A percentile compares a stretch with the other conserved stretches of the same genome.
These are phyloP conservation scores for Rhineura floridana DNA, from an alignment of 2,113 vertebrate species.

Conservation along the genomic window DNA sequence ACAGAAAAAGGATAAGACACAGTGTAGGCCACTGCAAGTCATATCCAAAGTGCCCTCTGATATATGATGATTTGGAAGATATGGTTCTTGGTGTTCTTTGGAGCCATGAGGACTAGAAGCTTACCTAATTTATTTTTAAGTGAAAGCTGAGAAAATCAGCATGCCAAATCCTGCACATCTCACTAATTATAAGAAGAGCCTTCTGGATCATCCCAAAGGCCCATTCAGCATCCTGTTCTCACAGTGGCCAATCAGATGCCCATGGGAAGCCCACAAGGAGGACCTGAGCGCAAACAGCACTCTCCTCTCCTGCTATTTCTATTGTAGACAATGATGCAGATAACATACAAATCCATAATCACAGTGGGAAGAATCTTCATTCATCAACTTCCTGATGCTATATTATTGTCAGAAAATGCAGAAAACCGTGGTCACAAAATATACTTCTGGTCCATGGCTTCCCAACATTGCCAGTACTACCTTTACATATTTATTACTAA, in stretches of 20 bases:
- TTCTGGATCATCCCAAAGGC: too few species aligned
- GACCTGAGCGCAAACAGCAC: too few species aligned
- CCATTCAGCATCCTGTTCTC: too few species aligned
- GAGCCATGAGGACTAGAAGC: neutral
- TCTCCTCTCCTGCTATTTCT: too few species aligned
- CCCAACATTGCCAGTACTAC: neutral
- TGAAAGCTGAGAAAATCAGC: neutral
- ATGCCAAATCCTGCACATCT: neutral
- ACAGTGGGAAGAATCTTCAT: too few species aligned
- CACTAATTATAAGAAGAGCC: too few species aligned
- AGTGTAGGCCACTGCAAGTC: neutral
- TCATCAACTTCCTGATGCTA: neutral
- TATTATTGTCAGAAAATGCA: neutral
- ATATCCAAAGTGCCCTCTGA: neutral
- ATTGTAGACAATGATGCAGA: too few species aligned
- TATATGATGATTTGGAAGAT: neutral
- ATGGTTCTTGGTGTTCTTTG: neutral
- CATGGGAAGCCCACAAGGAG: too few species aligned
- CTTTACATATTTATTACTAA: too few species aligned
- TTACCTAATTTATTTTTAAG: neutral
- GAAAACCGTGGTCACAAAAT: neutral
- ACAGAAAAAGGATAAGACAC: neutral
- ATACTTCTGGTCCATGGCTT: neutral
- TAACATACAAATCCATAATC: too few species aligned
- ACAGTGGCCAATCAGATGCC: too few species aligned